Conservation (phyloP, 2,888 invertebrate species). For the Belgica antarctica region DNA sequence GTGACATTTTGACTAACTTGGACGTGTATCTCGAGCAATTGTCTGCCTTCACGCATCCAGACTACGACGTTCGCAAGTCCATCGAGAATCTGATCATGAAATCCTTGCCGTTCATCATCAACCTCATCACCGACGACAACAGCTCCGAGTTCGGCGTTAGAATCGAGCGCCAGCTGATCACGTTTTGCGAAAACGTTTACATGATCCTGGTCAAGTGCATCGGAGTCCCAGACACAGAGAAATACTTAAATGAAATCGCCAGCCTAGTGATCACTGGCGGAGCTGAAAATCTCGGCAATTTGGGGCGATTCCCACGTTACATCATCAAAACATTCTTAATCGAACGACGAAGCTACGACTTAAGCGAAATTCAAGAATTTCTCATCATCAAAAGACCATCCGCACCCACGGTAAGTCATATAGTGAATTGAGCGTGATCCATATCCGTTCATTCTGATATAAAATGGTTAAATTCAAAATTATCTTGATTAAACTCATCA, state of each 20-base stretch:
- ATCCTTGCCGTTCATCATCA: conserved; percentile 50
- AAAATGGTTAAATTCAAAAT: neutral
- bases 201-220: conserved; percentile 52
- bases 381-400: conserved; percentile 46
- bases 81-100: conserved; percentile 51
- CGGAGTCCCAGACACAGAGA: conserved; percentile 35
- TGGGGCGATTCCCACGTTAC: conserved; percentile 35
- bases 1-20: conserved; percentile 18
- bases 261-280: conserved; percentile 34
- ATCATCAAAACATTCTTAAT: conserved; percentile 37
- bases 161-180: conserved; percentile 49
- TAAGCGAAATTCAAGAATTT: conserved; percentile 46
- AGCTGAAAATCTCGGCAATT: neutral
- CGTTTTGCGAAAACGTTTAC: conserved; percentile 51
- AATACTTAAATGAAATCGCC: conserved; percentile 36
- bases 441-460: too few species aligned
- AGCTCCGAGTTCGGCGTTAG: conserved; percentile 50
- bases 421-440: too few species aligned
- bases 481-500: neutral
- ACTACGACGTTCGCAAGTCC: conserved; percentile 52
- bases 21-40: conserved; percentile 17
- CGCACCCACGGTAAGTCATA: conserved; percentile 39
- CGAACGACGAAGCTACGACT: conserved; percentile 43
- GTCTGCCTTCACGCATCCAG: conserved; percentile 25
- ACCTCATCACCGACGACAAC: conserved; percentile 48